A percentile compares a stretch with the other conserved stretches of the same genome.
These are phyloP conservation scores for Parelbella ahira DNA, from an alignment of 2,888 invertebrate species.

Conservation along the genomic window DNA sequence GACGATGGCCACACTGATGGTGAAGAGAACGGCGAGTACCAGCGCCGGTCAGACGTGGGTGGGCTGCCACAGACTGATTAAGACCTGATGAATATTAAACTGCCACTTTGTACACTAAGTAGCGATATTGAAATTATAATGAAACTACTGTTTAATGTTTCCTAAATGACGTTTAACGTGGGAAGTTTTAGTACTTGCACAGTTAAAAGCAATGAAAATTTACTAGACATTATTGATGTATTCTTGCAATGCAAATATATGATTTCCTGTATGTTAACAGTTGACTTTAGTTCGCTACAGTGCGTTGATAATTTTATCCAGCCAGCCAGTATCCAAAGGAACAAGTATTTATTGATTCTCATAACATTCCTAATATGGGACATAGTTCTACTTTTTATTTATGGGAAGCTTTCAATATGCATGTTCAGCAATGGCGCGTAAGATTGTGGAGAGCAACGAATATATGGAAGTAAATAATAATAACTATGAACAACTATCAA, in stretches of 20 bases:
- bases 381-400: background rate
- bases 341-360: too few species aligned
- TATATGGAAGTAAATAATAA: too few species aligned
- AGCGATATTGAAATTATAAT: conserved; percentile 26
- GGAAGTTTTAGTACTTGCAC: conserved; percentile 23
- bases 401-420: too few species aligned
- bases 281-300: conserved; percentile 7
- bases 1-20: conserved; percentile 71
- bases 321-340: too few species aligned
- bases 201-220: conserved; percentile 19
- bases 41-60: conserved; percentile 63
- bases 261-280: conserved; percentile 14
- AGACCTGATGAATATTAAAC: conserved; percentile 71
- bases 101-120: conserved; percentile 24
- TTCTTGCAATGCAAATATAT: conserved; percentile 19
- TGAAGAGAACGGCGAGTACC: conserved; percentile 66
- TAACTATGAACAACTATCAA: too few species aligned
- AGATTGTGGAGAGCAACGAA: too few species aligned
- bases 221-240: conserved; percentile 20
- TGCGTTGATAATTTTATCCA: conserved; percentile 3
- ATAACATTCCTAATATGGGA: too few species aligned
- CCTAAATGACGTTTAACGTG: conserved; percentile 21
- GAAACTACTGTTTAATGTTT: conserved; percentile 25
- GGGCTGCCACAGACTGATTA: conserved; percentile 66
- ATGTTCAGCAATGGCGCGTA: too few species aligned